Evolutionary conservation across 2,797 vertebrate genomes (phyloP).

Genomic region (Enteromius radiatus): DNA sequence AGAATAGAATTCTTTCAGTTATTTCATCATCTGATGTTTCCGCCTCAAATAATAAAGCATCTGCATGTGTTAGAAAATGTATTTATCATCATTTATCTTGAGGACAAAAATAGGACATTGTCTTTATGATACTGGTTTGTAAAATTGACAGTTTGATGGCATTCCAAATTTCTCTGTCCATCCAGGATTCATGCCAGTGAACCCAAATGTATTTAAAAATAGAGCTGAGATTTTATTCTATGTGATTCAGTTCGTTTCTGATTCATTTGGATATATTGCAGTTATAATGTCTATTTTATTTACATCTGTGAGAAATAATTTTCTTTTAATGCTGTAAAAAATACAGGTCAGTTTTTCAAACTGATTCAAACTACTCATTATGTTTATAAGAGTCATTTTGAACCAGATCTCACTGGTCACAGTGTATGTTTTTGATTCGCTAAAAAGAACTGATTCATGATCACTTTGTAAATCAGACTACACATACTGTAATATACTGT

Average conservation of each 20-base stretch:
- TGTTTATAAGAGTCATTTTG: background rate
- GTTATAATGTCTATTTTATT: background rate
- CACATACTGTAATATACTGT: background rate
- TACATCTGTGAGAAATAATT: no score
- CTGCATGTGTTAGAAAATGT: constrained; percentile 20
- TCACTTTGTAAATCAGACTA: background rate
- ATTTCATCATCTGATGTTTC: constrained; percentile 58
- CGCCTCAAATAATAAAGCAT: constrained; percentile 21
- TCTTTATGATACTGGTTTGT: background rate
- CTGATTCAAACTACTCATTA: background rate
- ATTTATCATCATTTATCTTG: no score
- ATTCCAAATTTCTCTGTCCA: background rate
- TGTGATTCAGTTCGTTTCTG: background rate
- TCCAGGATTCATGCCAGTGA: background rate
- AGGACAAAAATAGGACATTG: background rate
- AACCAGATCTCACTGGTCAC: background rate
- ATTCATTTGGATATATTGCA: background rate
- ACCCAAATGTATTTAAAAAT: background rate
- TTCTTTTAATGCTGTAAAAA: background rate
- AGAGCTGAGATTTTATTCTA: background rate
- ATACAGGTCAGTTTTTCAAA: background rate
- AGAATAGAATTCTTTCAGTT: constrained; percentile 51
- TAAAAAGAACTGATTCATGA: background rate
- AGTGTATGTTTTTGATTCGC: background rate
- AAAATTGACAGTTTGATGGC: background rate